Conservation (phyloP, 30 jellyfish, hydroid and myxozoan species). For the Catostylus mosaicus region DNA sequence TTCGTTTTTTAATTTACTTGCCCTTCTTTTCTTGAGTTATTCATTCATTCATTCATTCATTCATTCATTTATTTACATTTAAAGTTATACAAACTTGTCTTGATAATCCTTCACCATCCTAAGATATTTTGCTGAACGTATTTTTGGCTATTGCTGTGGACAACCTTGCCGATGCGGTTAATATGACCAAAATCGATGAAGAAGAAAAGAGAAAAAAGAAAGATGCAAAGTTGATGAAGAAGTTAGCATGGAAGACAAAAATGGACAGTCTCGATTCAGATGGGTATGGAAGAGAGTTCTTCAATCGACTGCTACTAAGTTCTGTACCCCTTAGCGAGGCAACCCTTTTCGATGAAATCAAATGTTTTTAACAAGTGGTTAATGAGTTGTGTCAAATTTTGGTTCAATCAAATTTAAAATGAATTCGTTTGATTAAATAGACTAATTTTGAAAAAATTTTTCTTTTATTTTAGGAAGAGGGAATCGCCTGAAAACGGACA, state of each 20-base stretch:
- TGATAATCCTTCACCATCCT: conserved; percentile 29
- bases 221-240: conserved; percentile 79
- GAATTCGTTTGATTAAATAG: no score
- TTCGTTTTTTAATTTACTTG: not conserved
- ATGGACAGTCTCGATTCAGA: conserved; percentile 79
- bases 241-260: conserved; percentile 61
- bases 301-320: no score
- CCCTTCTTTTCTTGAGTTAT: not conserved
- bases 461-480: not conserved
- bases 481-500: conserved; percentile 5
- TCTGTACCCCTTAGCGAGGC: no score
- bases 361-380: no score
- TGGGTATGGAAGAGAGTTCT: conserved; percentile 42
- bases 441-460: no score
- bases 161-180: conserved; percentile 97
- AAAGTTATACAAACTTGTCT: not conserved
- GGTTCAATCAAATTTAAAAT: no score
- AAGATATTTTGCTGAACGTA: conserved; percentile 91
- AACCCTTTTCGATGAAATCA: no score
- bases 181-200: conserved; percentile 94
- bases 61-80: not conserved
- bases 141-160: conserved; percentile 99
- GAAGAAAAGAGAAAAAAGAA: conserved; percentile 88
- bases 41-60: not conserved
- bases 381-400: no score